Evolutionary conservation across 2,797 vertebrate genomes (phyloP).

Genomic region (Argya squamiceps): DNA sequence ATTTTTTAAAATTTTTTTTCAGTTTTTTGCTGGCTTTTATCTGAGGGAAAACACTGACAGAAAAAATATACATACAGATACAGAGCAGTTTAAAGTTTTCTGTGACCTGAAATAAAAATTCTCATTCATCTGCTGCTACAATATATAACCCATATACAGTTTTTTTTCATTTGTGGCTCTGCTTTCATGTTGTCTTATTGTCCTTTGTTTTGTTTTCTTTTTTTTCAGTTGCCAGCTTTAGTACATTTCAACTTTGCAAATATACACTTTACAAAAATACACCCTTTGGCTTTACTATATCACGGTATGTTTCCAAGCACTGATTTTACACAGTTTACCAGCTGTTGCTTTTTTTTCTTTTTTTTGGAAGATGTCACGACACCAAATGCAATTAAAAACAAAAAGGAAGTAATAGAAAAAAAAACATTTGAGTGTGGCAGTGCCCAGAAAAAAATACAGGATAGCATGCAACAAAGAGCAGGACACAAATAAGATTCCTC

Average conservation of each 20-base stretch:
- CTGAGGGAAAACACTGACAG: not conserved
- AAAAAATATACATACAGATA: not conserved
- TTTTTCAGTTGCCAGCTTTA: not conserved
- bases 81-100: not conserved
- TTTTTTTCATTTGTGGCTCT: not conserved
- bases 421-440: not conserved
- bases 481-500: not conserved
- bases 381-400: not conserved
- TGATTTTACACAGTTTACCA: not conserved
- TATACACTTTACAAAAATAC: not conserved
- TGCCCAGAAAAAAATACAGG: not conserved
- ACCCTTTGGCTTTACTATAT: not conserved
- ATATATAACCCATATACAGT: fast-evolving
- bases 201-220: fast-evolving
- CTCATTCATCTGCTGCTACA: not conserved
- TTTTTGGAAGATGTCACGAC: not conserved
- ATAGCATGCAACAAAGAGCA: not conserved
- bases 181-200: not conserved
- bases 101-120: not conserved
- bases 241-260: not conserved
- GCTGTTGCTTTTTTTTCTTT: not conserved
- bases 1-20: not conserved
- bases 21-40: not conserved
- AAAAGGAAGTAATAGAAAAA: not conserved
- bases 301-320: not conserved